Conservation (phyloP, 2,113 vertebrate species). For the Melanocharis versteri region DNA sequence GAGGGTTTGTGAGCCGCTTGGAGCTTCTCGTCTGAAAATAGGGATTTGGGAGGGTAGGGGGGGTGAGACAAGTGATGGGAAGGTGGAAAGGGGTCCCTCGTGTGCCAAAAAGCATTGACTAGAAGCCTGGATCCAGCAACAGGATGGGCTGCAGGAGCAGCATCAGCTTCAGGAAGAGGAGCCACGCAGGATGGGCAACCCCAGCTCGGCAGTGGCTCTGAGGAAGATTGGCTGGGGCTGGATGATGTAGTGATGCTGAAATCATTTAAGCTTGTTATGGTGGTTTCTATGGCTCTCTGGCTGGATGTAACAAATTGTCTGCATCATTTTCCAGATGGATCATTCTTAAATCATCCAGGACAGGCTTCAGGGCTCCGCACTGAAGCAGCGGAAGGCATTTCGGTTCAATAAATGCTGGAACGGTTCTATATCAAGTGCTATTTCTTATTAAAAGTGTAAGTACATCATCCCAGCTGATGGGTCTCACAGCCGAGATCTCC, state of each 20-base stretch:
- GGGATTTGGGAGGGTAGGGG: background rate
- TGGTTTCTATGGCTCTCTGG: slow-evolving; percentile 60
- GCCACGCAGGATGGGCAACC: background rate
- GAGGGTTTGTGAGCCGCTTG: background rate
- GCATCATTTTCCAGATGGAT: slow-evolving; percentile 63
- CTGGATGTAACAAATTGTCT: slow-evolving; percentile 52
- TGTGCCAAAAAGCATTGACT: background rate
- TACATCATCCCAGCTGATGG: background rate
- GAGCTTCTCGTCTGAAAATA: background rate
- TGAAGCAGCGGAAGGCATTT: slow-evolving; percentile 2
- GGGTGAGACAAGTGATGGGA: background rate
- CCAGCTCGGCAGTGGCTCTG: background rate
- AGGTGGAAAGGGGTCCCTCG: background rate
- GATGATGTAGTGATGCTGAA: slow-evolving; percentile 45
- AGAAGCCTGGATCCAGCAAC: background rate
- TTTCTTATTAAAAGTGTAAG: slow-evolving; percentile 38
- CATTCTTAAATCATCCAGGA: slow-evolving; percentile 55
- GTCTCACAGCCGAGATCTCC: background rate
- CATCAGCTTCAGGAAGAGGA: background rate
- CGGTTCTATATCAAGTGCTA: background rate
- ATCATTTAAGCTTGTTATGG: slow-evolving; percentile 49
- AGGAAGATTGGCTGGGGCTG: background rate
- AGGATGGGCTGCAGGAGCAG: background rate
- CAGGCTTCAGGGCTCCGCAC: slow-evolving; percentile 18
- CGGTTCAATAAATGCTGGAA: slow-evolving; percentile 35